Evolutionary conservation across 2,888 invertebrate genomes (phyloP).

Genomic region (Epirrhoe tristata): DNA sequence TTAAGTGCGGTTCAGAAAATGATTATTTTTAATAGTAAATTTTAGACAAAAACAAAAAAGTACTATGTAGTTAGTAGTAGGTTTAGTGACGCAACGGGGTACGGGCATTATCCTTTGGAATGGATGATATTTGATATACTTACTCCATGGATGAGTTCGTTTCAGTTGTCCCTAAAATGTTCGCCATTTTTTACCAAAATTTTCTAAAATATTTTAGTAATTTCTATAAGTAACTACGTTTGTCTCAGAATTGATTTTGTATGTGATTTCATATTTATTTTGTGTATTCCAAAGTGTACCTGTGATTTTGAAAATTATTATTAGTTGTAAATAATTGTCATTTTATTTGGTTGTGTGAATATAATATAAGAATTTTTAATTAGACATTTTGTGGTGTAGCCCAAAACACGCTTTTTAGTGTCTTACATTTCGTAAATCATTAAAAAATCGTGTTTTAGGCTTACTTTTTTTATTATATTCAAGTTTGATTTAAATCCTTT

Average conservation of each 20-base stretch:
- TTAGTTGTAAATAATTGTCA: neutral
- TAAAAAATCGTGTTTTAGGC: neutral
- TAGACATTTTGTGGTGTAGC: neutral
- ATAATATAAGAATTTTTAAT: neutral
- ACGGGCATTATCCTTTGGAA: no score
- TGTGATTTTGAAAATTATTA: constrained; percentile 35
- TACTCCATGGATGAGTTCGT: no score
- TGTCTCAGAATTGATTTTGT: neutral
- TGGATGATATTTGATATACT: no score
- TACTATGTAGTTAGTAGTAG: no score
- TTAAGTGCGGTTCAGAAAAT: no score
- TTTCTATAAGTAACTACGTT: no score
- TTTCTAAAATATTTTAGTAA: neutral
- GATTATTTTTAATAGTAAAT: no score
- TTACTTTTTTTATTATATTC: neutral
- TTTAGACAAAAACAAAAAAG: no score
- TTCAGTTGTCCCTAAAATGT: neutral
- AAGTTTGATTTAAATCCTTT: neutral
- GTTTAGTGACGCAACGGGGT: no score
- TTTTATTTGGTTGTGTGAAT: constrained; percentile 1
- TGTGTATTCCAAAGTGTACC: constrained; percentile 35
- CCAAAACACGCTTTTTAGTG: no score
- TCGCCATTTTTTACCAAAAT: constrained; percentile 5
- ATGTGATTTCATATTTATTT: constrained; percentile 12
- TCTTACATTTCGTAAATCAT: neutral